Conservation (phyloP, 2,113 vertebrate genomes). For the Zapus hudsonius region DNA sequence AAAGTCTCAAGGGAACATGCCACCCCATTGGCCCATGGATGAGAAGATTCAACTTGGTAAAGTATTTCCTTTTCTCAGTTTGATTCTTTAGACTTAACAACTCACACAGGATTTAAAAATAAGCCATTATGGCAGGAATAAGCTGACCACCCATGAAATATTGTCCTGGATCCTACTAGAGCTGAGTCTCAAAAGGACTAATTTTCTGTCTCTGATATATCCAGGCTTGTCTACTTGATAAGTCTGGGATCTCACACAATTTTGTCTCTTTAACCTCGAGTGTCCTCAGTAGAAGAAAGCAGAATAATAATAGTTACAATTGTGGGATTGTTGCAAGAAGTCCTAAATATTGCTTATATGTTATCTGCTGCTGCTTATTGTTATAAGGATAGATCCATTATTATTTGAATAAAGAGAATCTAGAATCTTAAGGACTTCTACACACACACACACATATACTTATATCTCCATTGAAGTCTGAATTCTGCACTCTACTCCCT, state of each 20-base stretch:
- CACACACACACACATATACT: no score
- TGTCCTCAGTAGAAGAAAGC: neutral
- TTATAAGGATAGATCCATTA: neutral
- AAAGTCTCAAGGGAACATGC: neutral
- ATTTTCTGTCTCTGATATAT: neutral
- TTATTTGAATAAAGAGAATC: neutral
- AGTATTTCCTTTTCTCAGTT: neutral
- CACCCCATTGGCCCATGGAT: neutral
- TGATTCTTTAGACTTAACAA: neutral
- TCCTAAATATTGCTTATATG: neutral
- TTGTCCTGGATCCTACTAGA: neutral
- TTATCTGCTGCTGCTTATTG: neutral
- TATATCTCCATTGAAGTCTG: neutral
- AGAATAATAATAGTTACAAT: neutral
- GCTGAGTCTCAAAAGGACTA: neutral
- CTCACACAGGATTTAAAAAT: neutral
- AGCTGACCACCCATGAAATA: neutral
- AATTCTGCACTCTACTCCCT: neutral
- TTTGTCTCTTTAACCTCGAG: neutral
- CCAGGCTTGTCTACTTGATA: neutral
- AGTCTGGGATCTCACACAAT: neutral
- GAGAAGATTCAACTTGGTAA: slow-evolving; percentile 81
- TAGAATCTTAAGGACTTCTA: neutral
- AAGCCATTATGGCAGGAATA: neutral
- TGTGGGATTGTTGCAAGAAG: neutral